phyloP scores from a whole-genome alignment of 2,888 invertebrate species.

The Sceliomorpha sp. region DNA sequence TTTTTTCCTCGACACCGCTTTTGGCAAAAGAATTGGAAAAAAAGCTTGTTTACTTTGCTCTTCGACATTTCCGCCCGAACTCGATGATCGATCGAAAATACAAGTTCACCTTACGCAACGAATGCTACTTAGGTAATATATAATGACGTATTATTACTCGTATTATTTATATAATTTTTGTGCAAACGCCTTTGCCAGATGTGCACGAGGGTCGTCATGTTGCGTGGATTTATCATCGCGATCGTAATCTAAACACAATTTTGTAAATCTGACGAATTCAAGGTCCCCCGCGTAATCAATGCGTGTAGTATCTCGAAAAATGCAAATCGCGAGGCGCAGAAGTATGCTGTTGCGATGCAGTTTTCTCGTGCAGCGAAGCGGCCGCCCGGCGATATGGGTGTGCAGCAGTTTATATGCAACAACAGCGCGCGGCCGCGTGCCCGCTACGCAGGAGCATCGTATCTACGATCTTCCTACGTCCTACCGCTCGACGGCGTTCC shows the following conservation, averaged over 20 bases:
- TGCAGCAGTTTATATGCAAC: slow-evolving; percentile 42
- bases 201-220: too few species aligned
- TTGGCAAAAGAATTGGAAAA: too few species aligned
- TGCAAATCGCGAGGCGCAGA: slow-evolving; percentile 42
- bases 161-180: slow-evolving; percentile 2
- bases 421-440: slow-evolving; percentile 34
- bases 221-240: slow-evolving; percentile 42
- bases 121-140: too few species aligned
- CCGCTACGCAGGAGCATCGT: slow-evolving; percentile 43
- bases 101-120: too few species aligned
- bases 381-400: slow-evolving; percentile 21
- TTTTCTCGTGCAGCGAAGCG: slow-evolving; percentile 38
- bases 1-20: neutral
- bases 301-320: slow-evolving; percentile 57
- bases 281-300: slow-evolving; percentile 64
- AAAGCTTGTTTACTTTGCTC: too few species aligned
- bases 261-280: slow-evolving; percentile 67
- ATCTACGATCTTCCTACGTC: slow-evolving; percentile 47
- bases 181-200: too few species aligned
- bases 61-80: neutral
- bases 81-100: too few species aligned
- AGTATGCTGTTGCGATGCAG: slow-evolving; percentile 46
- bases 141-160: too few species aligned
- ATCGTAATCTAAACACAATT: slow-evolving; percentile 59
- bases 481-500: slow-evolving; percentile 35